Conservation (phyloP, 2,797 vertebrate genomes). For the Ctenosaura bakeri region DNA sequence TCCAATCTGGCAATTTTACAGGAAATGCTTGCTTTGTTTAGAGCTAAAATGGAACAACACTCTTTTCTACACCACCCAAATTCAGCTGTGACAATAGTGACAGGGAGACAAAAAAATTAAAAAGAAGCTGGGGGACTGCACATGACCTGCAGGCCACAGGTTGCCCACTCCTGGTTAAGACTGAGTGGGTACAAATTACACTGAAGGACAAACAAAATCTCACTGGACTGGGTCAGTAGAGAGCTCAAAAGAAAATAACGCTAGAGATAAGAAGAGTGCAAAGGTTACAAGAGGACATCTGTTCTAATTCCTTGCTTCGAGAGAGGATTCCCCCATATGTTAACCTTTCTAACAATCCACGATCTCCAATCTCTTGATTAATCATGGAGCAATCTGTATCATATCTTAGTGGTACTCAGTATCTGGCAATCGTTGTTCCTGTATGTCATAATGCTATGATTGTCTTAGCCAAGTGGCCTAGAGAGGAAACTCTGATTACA, state of each 20-base stretch:
- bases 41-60: too few species aligned
- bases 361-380: not conserved
- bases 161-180: too few species aligned
- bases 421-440: not conserved
- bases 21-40: too few species aligned
- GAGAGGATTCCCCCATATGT: not conserved
- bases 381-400: not conserved
- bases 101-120: too few species aligned
- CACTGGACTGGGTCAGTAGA: rapidly evolving
- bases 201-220: not conserved
- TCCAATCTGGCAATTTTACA: too few species aligned
- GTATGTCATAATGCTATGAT: not conserved
- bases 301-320: not conserved
- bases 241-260: not conserved
- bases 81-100: too few species aligned
- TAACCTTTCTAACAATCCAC: not conserved
- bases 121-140: too few species aligned
- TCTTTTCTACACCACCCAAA: too few species aligned
- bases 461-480: too few species aligned
- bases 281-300: slow-evolving; percentile 1
- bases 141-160: too few species aligned
- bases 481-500: not conserved
- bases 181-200: not conserved
- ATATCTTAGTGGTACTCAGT: not conserved
- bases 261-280: not conserved